Base-by-base conservation (phyloP, 2,797 vertebrate genomes). In the Cuculus canorus region DNA sequence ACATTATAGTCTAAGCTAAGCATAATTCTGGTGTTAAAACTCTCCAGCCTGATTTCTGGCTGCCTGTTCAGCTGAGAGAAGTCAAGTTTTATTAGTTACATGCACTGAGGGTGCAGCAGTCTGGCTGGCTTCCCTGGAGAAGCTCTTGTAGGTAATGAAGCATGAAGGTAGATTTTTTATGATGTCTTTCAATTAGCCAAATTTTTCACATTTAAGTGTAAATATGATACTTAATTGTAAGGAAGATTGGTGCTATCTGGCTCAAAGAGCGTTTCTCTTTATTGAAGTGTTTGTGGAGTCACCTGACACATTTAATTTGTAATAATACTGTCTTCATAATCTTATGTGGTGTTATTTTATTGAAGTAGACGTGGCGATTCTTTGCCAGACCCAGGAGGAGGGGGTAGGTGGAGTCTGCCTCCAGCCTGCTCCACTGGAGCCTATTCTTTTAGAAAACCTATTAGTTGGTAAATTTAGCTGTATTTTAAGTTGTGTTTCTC, bases 401-500 rank as follows among this genome's bases (percentile, higher is more conserved):
- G 54, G 43, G 48, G 28, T 33, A 61, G 56, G 79, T 80, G 79
- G 11, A 43, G 83, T 39, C 66, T 82, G 81, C 70, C 72, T 93
- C 70, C 81, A 94, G 47, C 54, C 70, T 86, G 25, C 70, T 90
- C 78, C 66, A n/a, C 63, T 79, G 73, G 82, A 90, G 73, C 28
- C 63, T 87, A 23, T 84, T 90, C 66, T 90, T 90, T 88, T 64
- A 88, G 41, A 27, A 72, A 88, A 53, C 30, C 47, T 69, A 65
- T 72, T 83, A 86, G 75, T 94, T 76, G 75, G 82, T 94, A 65
- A 65, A 82, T 82, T 50, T 81, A 82, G 69, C 73, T 66, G 9
- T 71, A 59, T 88, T 95, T 95, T 90, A 83, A 92, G 90, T 90
- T 90, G 47, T 66, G n/a, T 56, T 79, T 63, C 37, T 76, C 66